Percentiles rank a stretch among this genome's conserved stretches.
phyloP scores from a whole-genome alignment of 2,113 vertebrate species.

The Coptodon bakossiorum region DNA sequence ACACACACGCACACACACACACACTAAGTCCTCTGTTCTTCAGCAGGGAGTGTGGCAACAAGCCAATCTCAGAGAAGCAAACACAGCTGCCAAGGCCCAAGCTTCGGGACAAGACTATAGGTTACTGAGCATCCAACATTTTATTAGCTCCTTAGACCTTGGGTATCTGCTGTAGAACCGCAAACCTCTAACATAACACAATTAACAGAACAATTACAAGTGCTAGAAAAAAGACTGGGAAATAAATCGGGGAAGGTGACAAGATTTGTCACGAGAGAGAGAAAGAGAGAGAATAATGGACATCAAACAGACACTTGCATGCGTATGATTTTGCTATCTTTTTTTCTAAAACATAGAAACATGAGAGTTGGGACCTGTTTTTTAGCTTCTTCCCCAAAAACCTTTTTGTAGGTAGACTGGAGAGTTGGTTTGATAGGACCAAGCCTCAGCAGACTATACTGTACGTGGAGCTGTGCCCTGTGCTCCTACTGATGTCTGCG shows the following conservation, averaged over 20 bases:
- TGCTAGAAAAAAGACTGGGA: background rate
- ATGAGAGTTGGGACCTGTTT: background rate
- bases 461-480: background rate
- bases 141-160: background rate
- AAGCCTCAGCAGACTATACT: background rate
- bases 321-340: background rate
- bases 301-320: background rate
- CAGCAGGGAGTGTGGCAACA: background rate
- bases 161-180: accelerated
- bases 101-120: background rate
- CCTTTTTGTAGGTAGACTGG: background rate
- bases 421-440: background rate
- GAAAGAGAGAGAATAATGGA: background rate
- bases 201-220: background rate
- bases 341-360: background rate
- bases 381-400: background rate
- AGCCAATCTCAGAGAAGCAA: background rate
- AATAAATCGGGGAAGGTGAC: background rate
- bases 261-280: background rate
- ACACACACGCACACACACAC: background rate
- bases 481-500: background rate
- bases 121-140: background rate
- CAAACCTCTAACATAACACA: background rate
- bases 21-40: conserved; percentile 15
- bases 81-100: background rate